Base-by-base conservation (phyloP, 2,888 invertebrate genomes). In the Bhutanitis thaidina region DNA sequence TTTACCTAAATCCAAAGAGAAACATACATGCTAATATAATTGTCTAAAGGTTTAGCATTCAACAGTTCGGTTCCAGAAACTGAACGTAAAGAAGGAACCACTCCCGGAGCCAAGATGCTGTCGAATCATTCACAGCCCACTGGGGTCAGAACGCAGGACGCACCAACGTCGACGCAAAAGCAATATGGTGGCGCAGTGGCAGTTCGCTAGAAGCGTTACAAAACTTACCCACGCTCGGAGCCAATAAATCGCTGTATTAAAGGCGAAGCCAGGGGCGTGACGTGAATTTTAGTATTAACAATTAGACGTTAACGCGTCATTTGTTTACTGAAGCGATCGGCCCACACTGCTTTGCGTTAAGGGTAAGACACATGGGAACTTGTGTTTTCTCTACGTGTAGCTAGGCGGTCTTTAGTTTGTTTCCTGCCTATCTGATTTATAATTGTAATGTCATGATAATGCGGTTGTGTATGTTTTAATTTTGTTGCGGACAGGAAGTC, bases 191-290 rank as follows among this genome's bases (percentile, higher is more conserved):
- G 3, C 39, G 32, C 35, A 34, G 10, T 44, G 43, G 39, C 41
- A 44, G 34, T 51, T 52, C 49, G 25, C 10, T 49, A 52, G 39
- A 49, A 49, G 36, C 41, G 41, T 34, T 49, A 41, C 32, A 27
- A 38, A 51, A 9, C 49, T 51, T 61, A 62, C 67, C 64, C 64
- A 65, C 65, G 62, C 58, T 56, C 56, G 47, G 40, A 29, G 50
- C 41, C 43, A 58, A 39, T 68, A 63, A 66, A 67, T 69, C 64
- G 66, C 57, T 52, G 52, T 49, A 61, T 61, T 55, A 55, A 57
- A 53, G 52, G 53, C 47, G 49, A 51, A 45, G 44, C 45, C 12
- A 20, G 12, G 20, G 9, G 25, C 55, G 59, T 57, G 59, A 57
- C 50, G 47, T 43, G 59, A 57, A 59, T 59, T 55, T 56, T 52